Evolutionary conservation across 2,888 invertebrate genomes (phyloP), one percentile per base, ranked within the genome.

Genomic region (Ariolimax columbianus): DNA sequence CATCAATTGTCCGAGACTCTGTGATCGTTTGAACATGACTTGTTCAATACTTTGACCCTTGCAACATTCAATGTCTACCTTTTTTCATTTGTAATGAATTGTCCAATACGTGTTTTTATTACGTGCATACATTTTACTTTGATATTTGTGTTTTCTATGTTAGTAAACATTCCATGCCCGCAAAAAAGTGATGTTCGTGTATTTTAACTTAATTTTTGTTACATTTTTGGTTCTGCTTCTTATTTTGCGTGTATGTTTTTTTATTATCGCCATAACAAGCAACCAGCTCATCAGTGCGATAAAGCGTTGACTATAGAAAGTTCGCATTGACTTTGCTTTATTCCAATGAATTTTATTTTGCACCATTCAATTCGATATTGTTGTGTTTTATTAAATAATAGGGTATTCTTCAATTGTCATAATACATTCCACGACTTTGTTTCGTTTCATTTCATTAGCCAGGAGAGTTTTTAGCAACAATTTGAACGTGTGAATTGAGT

Each of bases 391-490:
- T 14, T 17, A 55, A 55, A 30, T 30, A 11, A 66, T 43, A 43
- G 40, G 30, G 6, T 75, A 51, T 47, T 51, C 23, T 33, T 68
- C 30, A n/a, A 36, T 43, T 36, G 33, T 47, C 43, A 40, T 63
- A 63, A 78, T 43, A 68, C 79, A 79, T 79, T 79, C 79, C 79
- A 79, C 23, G 9, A 38, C 6, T 68, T 68, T 78, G 59, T 77
- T 78, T 78, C 38, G 59, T 79, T 79, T 79, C 47, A 43, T 47
- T 79, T 63, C 11, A 63, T 59, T 78, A 47, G 51, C 77, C 51
- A 55, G 36, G 63, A 63, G 36, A 63, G 4, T 33, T 78, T 1
- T 59, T 59, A 26, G 26, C 7, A 26, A 17, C 33, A 30, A 23
- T 36, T 55, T 55, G 23, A 11, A 3, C 51, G 19, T 30, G 6